phyloP scores from a whole-genome alignment of 1,140 invertebrate genomes.

The Lysiphlebus fabarum region DNA sequence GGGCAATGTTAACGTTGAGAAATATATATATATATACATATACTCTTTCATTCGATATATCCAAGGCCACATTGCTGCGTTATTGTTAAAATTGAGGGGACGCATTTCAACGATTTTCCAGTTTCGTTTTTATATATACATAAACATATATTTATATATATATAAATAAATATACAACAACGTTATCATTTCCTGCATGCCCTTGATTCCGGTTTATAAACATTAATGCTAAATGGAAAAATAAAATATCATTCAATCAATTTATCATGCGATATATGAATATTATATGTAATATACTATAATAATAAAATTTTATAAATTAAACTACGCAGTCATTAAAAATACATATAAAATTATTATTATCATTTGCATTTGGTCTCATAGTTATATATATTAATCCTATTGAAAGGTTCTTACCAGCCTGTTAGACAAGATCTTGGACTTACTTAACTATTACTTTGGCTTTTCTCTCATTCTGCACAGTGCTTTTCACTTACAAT shows the following conservation, averaged over 20 bases:
- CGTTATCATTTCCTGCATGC: constrained; percentile 13
- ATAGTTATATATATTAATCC: too few species aligned
- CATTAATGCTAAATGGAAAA: too few species aligned
- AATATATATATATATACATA: constrained; percentile 1
- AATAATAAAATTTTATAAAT: too few species aligned
- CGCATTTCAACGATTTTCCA: constrained; percentile 14
- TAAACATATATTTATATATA: too few species aligned
- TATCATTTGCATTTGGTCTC: too few species aligned
- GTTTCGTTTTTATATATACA: constrained; percentile 4
- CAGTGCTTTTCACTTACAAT: neutral
- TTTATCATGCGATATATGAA: too few species aligned
- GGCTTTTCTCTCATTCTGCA: constrained; percentile 8
- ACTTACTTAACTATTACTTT: too few species aligned
- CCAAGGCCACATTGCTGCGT: constrained; percentile 38
- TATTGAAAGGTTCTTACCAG: constrained; percentile 24
- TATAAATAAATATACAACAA: too few species aligned
- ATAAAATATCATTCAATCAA: too few species aligned
- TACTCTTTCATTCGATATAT: constrained; percentile 43
- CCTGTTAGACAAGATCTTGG: constrained; percentile 22
- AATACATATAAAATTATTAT: neutral
- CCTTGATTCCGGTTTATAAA: neutral
- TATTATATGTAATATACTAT: too few species aligned
- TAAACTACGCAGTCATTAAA: neutral
- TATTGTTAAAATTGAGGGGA: constrained; percentile 3
- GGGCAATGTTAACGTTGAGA: constrained; percentile 35